Percentiles rank a stretch among this genome's conserved stretches.
phyloP scores from a whole-genome alignment of 2,113 vertebrate species.

The Plecturocebus donacophilus region DNA sequence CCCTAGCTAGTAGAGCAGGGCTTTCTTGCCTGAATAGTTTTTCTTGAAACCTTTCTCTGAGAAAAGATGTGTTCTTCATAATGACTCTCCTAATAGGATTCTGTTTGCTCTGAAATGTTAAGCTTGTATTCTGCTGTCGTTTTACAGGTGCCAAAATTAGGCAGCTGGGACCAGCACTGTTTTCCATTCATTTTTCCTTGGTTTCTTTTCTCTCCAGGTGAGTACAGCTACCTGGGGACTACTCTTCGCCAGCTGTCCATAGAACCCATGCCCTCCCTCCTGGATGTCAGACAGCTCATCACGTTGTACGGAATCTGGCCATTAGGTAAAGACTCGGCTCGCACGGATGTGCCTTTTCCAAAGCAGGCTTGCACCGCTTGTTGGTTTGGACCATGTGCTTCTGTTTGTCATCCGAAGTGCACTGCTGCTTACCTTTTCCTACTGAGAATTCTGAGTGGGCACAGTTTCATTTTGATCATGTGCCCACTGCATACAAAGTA shows the following conservation, averaged over 20 bases:
- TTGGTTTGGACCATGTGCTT: conserved; percentile 46
- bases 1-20: fast-evolving
- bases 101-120: fast-evolving
- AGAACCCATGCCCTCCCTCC: conserved; percentile 89
- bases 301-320: conserved; percentile 89
- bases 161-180: fast-evolving
- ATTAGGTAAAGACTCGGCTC: conserved; percentile 83
- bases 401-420: conserved; percentile 31
- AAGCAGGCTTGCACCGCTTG: fast-evolving
- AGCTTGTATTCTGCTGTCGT: fast-evolving
- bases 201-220: conserved; percentile 82
- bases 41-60: not conserved
- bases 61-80: not conserved
- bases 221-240: conserved; percentile 87
- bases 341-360: fast-evolving
- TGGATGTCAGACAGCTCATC: conserved; percentile 89
- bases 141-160: fast-evolving
- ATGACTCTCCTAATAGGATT: fast-evolving
- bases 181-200: not conserved
- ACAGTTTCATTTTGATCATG: not conserved
- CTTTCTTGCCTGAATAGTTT: not conserved
- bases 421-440: conserved; percentile 54
- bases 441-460: not conserved
- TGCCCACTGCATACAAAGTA: not conserved
- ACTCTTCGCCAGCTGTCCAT: conserved; percentile 76